These are phyloP conservation scores for Daptonema setosum DNA, from an alignment of 2,888 invertebrate species.

Conservation along the genomic window DNA sequence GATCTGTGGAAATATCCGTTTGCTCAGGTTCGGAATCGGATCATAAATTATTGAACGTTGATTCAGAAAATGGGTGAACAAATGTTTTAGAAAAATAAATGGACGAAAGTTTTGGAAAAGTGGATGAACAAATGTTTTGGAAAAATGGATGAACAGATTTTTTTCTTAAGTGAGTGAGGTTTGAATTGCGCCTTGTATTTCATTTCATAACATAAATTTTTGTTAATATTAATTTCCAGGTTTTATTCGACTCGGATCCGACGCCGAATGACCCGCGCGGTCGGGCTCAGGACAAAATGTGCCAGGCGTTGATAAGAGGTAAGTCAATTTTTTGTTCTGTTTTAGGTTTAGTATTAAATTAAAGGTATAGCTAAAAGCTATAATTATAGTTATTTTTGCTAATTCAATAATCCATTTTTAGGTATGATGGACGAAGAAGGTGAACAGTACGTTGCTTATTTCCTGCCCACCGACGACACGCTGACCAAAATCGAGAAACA, in stretches of 20 bases:
- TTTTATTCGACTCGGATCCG: constrained; percentile 94
- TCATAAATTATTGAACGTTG: too few relatives aligned
- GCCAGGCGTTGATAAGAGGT: constrained; percentile 89
- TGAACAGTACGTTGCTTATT: constrained; percentile 96
- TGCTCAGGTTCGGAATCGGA: constrained; percentile 41
- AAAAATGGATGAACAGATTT: too few relatives aligned
- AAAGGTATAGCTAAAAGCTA: neutral
- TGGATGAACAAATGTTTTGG: too few relatives aligned
- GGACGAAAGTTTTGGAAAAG: too few relatives aligned
- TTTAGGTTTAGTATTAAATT: neutral
- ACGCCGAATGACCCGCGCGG: constrained; percentile 67
- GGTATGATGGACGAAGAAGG: constrained; percentile 98
- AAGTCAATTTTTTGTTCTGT: neutral
- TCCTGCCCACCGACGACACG: constrained; percentile 78
- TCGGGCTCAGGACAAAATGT: constrained; percentile 85
- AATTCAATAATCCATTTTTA: constrained; percentile 9
- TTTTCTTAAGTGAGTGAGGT: too few relatives aligned
- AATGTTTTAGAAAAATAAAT: too few relatives aligned
- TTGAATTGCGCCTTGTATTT: too few relatives aligned
- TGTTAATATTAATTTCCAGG: constrained; percentile 28
- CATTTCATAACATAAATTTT: too few relatives aligned
- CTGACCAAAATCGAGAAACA: constrained; percentile 48
- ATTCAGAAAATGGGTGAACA: too few relatives aligned
- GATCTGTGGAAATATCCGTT: constrained; percentile 56
- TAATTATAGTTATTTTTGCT: too few relatives aligned